Evolutionary conservation across 2,797 vertebrate genomes (phyloP).

Genomic region (Pampus argenteus): DNA sequence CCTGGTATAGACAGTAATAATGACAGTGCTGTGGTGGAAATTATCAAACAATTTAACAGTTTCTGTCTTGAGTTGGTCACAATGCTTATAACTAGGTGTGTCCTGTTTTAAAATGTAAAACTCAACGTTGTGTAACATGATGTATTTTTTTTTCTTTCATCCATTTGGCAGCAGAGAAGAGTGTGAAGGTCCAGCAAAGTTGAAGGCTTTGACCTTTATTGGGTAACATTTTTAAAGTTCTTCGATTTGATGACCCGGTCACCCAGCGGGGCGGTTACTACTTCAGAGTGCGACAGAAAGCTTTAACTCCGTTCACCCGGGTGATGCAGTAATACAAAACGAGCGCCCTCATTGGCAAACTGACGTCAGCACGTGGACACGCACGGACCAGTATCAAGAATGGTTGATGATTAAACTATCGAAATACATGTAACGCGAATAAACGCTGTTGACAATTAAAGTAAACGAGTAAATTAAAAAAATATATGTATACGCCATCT

Average conservation of each 20-base stretch:
- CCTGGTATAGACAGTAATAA: neutral
- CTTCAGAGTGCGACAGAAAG: too few relatives aligned
- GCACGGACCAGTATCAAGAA: too few relatives aligned
- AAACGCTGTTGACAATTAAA: neutral
- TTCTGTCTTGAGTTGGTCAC: neutral
- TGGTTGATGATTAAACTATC: fast-evolving
- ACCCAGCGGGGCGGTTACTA: neutral
- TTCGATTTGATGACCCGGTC: neutral
- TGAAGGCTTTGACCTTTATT: conserved; percentile 5
- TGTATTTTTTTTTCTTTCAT: neutral
- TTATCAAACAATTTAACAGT: too few relatives aligned
- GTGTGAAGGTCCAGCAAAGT: neutral
- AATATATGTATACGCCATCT: too few relatives aligned
- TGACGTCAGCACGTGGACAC: too few relatives aligned
- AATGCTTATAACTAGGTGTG: neutral
- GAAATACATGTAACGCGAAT: conserved; percentile 26
- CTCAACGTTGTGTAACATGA: conserved; percentile 20
- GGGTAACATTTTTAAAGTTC: conserved; percentile 10
- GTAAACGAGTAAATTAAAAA: too few relatives aligned
- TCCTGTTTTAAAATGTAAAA: neutral
- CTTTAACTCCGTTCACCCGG: neutral
- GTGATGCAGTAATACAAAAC: neutral
- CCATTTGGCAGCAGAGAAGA: neutral
- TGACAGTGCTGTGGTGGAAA: too few relatives aligned
- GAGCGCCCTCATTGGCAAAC: neutral